Evolutionary conservation across 2,888 invertebrate species (phyloP).

Genomic region (Hypercompe scribonia): DNA sequence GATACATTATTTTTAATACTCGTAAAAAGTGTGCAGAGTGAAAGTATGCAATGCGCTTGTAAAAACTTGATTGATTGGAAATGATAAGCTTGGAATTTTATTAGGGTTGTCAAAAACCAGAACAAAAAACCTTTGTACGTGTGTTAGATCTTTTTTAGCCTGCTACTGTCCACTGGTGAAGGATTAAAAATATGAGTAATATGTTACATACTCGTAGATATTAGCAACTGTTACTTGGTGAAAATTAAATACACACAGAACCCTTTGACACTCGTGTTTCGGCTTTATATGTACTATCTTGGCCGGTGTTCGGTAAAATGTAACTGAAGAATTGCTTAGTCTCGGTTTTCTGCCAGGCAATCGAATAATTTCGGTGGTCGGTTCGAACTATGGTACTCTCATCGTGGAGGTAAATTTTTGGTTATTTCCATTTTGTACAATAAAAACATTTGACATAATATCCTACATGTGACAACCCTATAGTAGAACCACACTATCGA

Average conservation of each 20-base stretch:
- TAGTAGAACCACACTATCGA: conserved; percentile 35
- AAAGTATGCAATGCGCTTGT: conserved; percentile 48
- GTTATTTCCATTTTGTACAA: no score
- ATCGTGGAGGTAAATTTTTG: no score
- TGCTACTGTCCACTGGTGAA: no score
- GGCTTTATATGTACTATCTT: no score
- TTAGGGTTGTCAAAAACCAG: conserved; percentile 33
- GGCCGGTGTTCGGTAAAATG: background rate
- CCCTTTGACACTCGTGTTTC: background rate
- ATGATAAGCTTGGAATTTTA: conserved; percentile 42
- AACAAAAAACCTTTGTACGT: background rate
- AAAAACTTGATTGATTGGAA: conserved; percentile 56
- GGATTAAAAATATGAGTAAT: no score
- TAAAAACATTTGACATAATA: background rate
- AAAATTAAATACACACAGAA: background rate
- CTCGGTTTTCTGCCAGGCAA: no score
- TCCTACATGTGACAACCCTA: conserved; percentile 33
- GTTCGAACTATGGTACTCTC: background rate
- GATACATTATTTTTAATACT: conserved; percentile 38
- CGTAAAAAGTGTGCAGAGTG: conserved; percentile 47
- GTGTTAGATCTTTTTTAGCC: no score
- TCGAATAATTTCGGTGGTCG: background rate
- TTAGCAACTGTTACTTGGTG: background rate
- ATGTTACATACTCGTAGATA: no score
- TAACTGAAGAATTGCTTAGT: no score